Conservation (phyloP, 2,113 vertebrate species). For the Trachemys scripta region DNA sequence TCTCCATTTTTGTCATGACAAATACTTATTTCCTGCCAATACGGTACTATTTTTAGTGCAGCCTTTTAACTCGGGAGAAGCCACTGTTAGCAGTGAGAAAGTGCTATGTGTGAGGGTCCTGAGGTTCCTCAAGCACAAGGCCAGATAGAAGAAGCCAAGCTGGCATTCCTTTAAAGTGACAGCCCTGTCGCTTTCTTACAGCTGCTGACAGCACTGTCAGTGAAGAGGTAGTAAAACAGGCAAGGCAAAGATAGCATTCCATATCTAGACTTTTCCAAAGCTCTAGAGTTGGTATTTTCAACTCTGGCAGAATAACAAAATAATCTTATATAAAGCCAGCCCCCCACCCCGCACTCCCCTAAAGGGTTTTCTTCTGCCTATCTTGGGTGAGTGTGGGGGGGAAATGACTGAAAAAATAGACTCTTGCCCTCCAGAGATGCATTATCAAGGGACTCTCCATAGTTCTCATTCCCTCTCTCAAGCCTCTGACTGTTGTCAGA, state of each 20-base stretch:
- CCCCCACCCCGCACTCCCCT: not conserved
- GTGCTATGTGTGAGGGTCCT: not conserved
- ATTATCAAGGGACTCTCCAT: not conserved
- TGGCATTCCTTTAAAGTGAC: not conserved
- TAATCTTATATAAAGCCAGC: not conserved
- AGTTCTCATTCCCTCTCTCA: rapidly evolving
- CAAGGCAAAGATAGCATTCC: not conserved
- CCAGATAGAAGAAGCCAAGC: not conserved
- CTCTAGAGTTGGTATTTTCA: not conserved
- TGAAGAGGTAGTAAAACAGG: not conserved
- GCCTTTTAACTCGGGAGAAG: not conserved
- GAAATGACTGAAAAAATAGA: not conserved
- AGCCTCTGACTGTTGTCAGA: not conserved
- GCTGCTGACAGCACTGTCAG: not conserved
- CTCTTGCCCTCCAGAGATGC: not conserved
- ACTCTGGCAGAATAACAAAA: not conserved
- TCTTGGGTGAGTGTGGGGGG: not conserved
- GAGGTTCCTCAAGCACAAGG: not conserved
- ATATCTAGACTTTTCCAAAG: not conserved
- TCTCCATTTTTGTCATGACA: not conserved
- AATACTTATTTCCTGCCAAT: not conserved
- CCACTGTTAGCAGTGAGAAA: not conserved
- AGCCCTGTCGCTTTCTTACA: not conserved
- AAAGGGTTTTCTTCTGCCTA: not conserved
- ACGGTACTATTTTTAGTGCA: not conserved